Evolutionary conservation across 2,113 vertebrate genomes (phyloP).

Genomic region (Ammodytes marinus): DNA sequence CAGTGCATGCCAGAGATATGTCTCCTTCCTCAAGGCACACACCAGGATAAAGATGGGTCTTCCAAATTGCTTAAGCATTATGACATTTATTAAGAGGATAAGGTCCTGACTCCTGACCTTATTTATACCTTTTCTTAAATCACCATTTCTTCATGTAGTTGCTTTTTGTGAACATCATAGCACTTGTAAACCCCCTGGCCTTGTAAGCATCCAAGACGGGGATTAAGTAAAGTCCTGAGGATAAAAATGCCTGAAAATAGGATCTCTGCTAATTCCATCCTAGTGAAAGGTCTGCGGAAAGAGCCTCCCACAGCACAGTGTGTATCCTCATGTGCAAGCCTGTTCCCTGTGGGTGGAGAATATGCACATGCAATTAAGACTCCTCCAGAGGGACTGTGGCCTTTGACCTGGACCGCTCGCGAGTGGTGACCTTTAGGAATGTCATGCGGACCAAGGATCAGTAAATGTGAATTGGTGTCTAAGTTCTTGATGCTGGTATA

Average conservation of each 20-base stretch:
- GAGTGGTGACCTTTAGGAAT: conserved; percentile 70
- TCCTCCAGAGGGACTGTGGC: conserved; percentile 64
- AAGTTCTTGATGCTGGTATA: conserved; percentile 27
- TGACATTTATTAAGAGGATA: not conserved
- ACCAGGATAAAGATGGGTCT: not conserved
- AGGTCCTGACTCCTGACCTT: not conserved
- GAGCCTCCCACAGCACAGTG: conserved; percentile 25
- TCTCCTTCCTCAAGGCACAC: not conserved
- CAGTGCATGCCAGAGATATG: not conserved
- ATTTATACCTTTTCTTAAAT: not conserved
- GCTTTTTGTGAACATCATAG: not conserved
- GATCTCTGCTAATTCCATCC: conserved; percentile 34
- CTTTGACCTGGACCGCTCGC: conserved; percentile 66
- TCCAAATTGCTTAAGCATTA: not conserved
- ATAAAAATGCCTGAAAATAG: conserved; percentile 31
- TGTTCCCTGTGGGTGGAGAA: conserved; percentile 65
- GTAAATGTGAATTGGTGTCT: conserved; percentile 31
- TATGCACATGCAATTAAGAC: conserved; percentile 73
- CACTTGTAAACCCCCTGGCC: not conserved
- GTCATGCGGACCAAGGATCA: conserved; percentile 37
- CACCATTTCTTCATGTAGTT: not conserved
- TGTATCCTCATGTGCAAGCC: conserved; percentile 48
- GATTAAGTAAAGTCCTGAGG: conserved; percentile 17
- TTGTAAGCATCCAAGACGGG: not conserved
- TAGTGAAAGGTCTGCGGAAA: conserved; percentile 23